Evolutionary conservation across 2,888 invertebrate species (phyloP), one percentile per base, ranked within the genome.

Genomic region (Melanostoma mellinum): DNA sequence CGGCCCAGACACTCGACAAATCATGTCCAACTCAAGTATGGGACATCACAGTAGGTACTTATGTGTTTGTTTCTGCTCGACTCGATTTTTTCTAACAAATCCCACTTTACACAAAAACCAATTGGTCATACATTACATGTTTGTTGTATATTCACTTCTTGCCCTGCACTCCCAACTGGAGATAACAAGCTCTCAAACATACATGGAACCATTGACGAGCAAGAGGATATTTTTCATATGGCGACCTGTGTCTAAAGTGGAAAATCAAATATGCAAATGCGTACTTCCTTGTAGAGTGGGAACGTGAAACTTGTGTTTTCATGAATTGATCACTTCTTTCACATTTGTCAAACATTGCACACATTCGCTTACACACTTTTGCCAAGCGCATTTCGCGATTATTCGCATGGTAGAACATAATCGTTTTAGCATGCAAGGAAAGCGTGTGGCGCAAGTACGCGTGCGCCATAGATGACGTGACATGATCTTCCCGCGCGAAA

Each of bases 181-280:
- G 44, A 63, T 40, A 75, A 80, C 80, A 76, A 77, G 71, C 72
- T 61, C 77, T 58, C 71, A 60, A 77, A 77, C 78, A 74, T 20
- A 20, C 73, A 78, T 82, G 73, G 68, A 69, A 38, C 73, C 58
- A 78, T 78, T 82, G 82, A 78, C 78, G 73, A 82, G 73, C 82
- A 73, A 35, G 78, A 78, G 78, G 82, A 82, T 78, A 82, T 78
- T 82, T 82, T 73, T 78, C 82, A 78, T 78, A n/a, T 30, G 46
- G 61, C 77, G 72, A 73, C 61, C 73, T 73, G 50, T 32, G 63
- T 73, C 33, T 38, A 69, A 78, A 82, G 78, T 78, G 78, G 68
- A 82, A 82, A 82, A 82, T 82, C 78, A 82, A 82, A 82, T 82
- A 82, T 82, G 82, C 73, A 82, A 82, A 82, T 82, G 63, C 58